Percentiles rank a stretch among this genome's conserved stretches.
Evolutionary conservation across 2,113 vertebrate species (phyloP).

Genomic region (Ciconia maguari): DNA sequence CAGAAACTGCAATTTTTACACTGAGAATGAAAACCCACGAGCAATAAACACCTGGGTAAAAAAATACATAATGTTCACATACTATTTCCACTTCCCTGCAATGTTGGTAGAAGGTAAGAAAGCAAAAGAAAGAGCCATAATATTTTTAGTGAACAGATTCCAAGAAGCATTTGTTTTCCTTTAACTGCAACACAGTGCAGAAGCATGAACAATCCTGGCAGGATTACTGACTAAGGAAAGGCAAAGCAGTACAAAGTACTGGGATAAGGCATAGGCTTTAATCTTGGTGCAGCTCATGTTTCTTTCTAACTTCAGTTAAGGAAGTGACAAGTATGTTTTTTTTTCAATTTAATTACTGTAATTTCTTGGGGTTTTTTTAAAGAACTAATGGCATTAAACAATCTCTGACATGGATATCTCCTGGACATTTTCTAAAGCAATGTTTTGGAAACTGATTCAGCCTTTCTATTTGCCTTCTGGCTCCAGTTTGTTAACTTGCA

Average conservation of each 20-base stretch:
- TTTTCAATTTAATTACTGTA: neutral
- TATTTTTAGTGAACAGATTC: neutral
- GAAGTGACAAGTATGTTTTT: neutral
- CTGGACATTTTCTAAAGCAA: neutral
- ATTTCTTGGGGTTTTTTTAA: neutral
- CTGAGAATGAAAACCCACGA: neutral
- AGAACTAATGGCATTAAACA: neutral
- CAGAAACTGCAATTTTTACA: neutral
- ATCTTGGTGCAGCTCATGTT: neutral
- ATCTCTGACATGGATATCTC: neutral
- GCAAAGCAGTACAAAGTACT: neutral
- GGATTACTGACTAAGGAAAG: neutral
- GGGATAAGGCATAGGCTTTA: neutral
- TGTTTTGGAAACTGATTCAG: neutral
- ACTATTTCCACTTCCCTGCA: neutral
- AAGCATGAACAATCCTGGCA: neutral
- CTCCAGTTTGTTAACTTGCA: slow-evolving; percentile 5
- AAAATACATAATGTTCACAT: neutral
- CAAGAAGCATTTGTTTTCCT: neutral
- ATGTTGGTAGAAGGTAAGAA: neutral
- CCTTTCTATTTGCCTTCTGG: slow-evolving; percentile 6
- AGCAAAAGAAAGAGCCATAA: neutral
- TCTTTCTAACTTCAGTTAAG: neutral
- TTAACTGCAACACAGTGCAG: neutral
- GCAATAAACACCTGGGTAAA: neutral